Base-by-base conservation (phyloP, 2,888 invertebrate species). In the Chorisops tibialis region DNA sequence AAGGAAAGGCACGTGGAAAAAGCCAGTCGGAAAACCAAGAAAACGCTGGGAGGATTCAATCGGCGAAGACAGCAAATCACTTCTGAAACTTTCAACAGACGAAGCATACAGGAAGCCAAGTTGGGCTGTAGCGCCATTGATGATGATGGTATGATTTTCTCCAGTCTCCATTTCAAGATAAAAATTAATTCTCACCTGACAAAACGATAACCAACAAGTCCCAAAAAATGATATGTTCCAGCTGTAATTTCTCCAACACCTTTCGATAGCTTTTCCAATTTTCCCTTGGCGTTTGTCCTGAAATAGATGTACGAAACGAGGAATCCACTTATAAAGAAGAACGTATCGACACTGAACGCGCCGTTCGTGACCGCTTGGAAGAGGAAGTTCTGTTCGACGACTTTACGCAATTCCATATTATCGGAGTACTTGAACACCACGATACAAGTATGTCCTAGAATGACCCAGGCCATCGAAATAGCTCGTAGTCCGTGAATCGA, bases 271-370 rank as follows among this genome's bases (percentile, higher is more conserved):
- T 80, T 77, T 68, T 88, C 88, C 65, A 90, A 77, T 71, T 85
- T 87, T 56, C 88, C 88, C 72, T 87, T 88, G 12, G 86, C 85
- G 72, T 86, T 87, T 1, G 88, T 88, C 35, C 91, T 84, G 79
- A 91, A 91, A 77, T 91, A 93, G 51, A 93, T 81, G 76, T 89
- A 93, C n/a, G 91, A 85, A 5, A 92, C 91, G 69, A 93, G 79
- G 71, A 92, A 83, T 7, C 92, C 92, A 66, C 92, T 91, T 74
- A 87, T 83, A 74, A 90, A 90, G 81, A 91, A 91, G 80, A 91
- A 91, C 0, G 90, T 89, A 71, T 91, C 90, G 1, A 91, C 91
- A 64, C 89, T 88, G 75, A 88, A 89, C 0, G 89, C 87, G 0
- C 88, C 90, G 70, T 89, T 90, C 64, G 88, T 82, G 66, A 91